phyloP scores from a whole-genome alignment of 1,140 invertebrate genomes.

The Zaprionus camerounensis region DNA sequence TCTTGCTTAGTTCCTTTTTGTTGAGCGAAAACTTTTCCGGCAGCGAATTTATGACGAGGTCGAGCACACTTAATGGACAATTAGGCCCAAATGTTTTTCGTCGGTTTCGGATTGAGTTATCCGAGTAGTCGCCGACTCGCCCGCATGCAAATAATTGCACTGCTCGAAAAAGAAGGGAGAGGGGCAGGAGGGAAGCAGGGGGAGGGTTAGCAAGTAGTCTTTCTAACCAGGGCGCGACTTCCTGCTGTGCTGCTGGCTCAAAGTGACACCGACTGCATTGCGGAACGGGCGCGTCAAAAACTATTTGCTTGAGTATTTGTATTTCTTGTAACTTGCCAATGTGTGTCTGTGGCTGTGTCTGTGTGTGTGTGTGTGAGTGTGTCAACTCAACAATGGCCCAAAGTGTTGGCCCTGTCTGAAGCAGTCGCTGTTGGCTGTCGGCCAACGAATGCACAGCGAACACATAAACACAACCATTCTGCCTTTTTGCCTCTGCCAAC shows the following conservation, averaged over 20 bases:
- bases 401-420: conserved; percentile 74
- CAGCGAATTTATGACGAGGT: not conserved
- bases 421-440: conserved; percentile 61
- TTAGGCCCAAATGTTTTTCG: conserved; percentile 10
- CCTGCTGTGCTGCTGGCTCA: conserved; percentile 25
- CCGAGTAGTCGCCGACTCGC: conserved; percentile 2
- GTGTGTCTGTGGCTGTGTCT: conserved; percentile 13
- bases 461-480: conserved; percentile 60
- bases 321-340: conserved; percentile 40
- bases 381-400: conserved; percentile 66
- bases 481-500: conserved; percentile 26
- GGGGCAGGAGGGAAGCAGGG: not conserved
- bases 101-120: conserved; percentile 5
- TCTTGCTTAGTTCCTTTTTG: not conserved
- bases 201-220: not conserved
- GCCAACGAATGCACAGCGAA: conserved; percentile 51
- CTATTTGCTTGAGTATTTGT: conserved; percentile 68
- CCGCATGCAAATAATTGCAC: conserved; percentile 53
- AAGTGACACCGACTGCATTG: conserved; percentile 76
- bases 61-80: conserved; percentile 3
- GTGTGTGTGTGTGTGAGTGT: conserved; percentile 17
- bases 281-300: conserved; percentile 72
- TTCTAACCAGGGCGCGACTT: conserved; percentile 5
- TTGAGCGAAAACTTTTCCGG: not conserved
- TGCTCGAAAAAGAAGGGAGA: not conserved